phyloP scores from a whole-genome alignment of 2,888 invertebrate genomes.

The Acrobasis consociella region DNA sequence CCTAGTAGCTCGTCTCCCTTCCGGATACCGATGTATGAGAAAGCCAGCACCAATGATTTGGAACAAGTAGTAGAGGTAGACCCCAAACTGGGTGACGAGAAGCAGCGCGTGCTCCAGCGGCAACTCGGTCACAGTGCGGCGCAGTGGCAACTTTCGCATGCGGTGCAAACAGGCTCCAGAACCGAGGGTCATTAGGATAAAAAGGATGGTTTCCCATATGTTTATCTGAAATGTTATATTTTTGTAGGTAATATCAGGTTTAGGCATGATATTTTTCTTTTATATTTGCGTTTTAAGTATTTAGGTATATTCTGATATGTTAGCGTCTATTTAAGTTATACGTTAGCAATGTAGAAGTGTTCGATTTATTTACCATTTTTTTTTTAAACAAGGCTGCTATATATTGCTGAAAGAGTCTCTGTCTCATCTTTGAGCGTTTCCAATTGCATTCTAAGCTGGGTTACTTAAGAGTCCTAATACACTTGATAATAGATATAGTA shows the following conservation, averaged over 20 bases:
- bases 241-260: not conserved
- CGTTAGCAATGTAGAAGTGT: no score
- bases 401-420: no score
- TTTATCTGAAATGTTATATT: slow-evolving; percentile 75
- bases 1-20: slow-evolving; percentile 67
- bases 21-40: slow-evolving; percentile 64
- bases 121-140: slow-evolving; percentile 57
- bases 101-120: slow-evolving; percentile 88
- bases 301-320: no score
- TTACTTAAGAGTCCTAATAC: no score
- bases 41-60: slow-evolving; percentile 89
- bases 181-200: slow-evolving; percentile 67
- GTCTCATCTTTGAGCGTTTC: no score
- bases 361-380: no score
- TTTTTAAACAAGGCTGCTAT: no score
- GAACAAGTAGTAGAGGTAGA: slow-evolving; percentile 89
- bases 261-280: no score
- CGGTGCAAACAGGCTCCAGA: slow-evolving; percentile 70
- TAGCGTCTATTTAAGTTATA: no score
- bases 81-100: slow-evolving; percentile 90
- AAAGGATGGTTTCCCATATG: slow-evolving; percentile 77
- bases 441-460: no score
- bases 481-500: no score
- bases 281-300: no score
- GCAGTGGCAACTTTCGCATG: slow-evolving; percentile 65